These are phyloP conservation scores for Drosophila acutilabella DNA, from an alignment of 2,888 invertebrate genomes.

Conservation along the genomic window DNA sequence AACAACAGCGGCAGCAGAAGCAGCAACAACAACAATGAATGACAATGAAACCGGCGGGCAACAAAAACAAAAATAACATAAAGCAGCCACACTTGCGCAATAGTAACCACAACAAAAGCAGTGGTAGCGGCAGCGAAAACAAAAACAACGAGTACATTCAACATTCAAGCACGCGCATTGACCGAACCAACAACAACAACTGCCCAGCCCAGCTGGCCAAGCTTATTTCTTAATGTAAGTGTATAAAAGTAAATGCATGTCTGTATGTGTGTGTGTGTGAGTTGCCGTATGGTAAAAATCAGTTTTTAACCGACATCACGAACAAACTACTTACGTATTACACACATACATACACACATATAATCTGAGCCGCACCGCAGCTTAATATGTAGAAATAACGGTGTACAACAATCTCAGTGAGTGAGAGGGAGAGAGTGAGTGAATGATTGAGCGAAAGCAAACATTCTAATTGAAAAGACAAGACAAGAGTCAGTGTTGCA, in stretches of 20 bases:
- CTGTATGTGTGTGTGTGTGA: conserved; percentile 23
- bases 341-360: conserved; percentile 5
- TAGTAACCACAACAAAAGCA: conserved; percentile 35
- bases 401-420: conserved; percentile 18
- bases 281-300: conserved; percentile 31
- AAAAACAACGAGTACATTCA: conserved; percentile 32
- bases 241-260: conserved; percentile 26
- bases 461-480: conserved; percentile 66
- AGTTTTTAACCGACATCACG: conserved; percentile 26
- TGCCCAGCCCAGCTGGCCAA: conserved; percentile 55
- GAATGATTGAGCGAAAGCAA: conserved; percentile 15
- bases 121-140: conserved; percentile 38
- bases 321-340: conserved; percentile 5
- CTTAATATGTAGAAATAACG: conserved; percentile 49
- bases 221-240: conserved; percentile 52
- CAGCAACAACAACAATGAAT: conserved; percentile 33
- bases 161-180: conserved; percentile 76
- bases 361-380: conserved; percentile 46
- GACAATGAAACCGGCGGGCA: conserved; percentile 51
- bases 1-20: conserved; percentile 20
- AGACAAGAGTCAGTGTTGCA: conserved; percentile 60
- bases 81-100: conserved; percentile 58
- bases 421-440: conserved; percentile 3
- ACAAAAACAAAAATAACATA: conserved; percentile 28
- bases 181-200: conserved; percentile 46